A percentile compares a stretch with the other conserved stretches of the same genome.
These are phyloP conservation scores for Clytia hemisphaerica DNA, from an alignment of 30 jellyfish, hydroid and myxozoan species.

Conservation along the genomic window DNA sequence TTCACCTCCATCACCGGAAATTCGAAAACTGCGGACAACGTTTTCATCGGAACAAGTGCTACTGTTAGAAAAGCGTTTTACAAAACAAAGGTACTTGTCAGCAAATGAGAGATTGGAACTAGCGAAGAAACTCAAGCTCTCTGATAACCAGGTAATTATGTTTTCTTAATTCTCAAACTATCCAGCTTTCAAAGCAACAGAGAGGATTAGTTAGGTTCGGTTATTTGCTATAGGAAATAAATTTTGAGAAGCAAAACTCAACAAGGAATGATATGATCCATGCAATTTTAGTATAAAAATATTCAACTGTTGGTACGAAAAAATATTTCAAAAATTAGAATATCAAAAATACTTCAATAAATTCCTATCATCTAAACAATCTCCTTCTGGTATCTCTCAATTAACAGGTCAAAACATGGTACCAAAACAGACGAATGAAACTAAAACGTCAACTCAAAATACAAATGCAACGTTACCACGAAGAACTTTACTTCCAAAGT, in stretches of 20 bases:
- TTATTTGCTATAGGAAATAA: no score
- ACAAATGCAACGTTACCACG: slow-evolving; percentile 27
- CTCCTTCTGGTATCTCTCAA: background rate
- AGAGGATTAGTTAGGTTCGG: no score
- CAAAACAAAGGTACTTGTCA: slow-evolving; percentile 14
- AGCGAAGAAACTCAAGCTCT: slow-evolving; percentile 18
- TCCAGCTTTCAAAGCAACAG: no score
- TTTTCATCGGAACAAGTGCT: slow-evolving; percentile 33
- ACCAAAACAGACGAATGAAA: slow-evolving; percentile 44
- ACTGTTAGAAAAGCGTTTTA: slow-evolving; percentile 22
- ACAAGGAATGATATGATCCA: background rate
- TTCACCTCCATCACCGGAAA: slow-evolving; percentile 22
- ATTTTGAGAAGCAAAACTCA: background rate
- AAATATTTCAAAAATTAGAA: no score
- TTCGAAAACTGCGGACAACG: slow-evolving; percentile 26
- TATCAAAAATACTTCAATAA: background rate
- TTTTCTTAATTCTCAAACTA: no score
- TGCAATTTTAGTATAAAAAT: no score
- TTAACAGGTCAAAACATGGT: slow-evolving; percentile 38
- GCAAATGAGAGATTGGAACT: slow-evolving; percentile 29
- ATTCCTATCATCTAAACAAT: background rate
- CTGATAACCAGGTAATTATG: slow-evolving; percentile 35
- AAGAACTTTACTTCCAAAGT: slow-evolving; percentile 3
- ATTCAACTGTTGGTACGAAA: no score
- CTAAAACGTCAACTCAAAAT: slow-evolving; percentile 24